Percentiles rank a stretch among this genome's conserved stretches.
Evolutionary conservation across 2,888 invertebrate species (phyloP).

Genomic region (Sphaerophoria rueppellii): DNA sequence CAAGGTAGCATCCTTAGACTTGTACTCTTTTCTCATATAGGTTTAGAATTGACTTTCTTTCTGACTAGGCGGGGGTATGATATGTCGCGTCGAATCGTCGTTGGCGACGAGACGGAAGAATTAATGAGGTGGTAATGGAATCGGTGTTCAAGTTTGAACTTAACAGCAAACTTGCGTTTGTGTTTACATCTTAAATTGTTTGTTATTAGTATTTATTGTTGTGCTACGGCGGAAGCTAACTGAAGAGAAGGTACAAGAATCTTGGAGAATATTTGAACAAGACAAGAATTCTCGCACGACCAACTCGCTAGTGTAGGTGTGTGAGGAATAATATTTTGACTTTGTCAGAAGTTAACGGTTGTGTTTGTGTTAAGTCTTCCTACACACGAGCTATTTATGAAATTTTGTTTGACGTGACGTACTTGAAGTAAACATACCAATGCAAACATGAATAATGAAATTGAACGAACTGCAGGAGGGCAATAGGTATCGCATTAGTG

Average conservation of each 20-base stretch:
- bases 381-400: no score
- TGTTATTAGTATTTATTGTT: conserved; percentile 61
- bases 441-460: no score
- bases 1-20: neutral
- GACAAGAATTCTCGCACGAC: no score
- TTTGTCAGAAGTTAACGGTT: no score
- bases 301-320: no score
- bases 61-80: neutral
- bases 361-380: no score
- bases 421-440: no score
- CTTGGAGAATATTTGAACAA: no score
- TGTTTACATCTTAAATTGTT: conserved; percentile 67
- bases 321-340: no score
- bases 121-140: conserved; percentile 67
- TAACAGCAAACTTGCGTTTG: conserved; percentile 63
- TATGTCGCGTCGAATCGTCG: neutral
- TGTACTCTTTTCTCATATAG: neutral
- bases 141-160: conserved; percentile 65
- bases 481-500: no score
- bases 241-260: neutral
- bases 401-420: no score
- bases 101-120: neutral
- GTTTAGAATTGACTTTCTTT: neutral
- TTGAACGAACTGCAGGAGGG: no score
- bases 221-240: conserved; percentile 31